Evolutionary conservation across 2,888 invertebrate genomes (phyloP), one percentile per base, ranked within the genome.

Genomic region (Heliconius charithonia): DNA sequence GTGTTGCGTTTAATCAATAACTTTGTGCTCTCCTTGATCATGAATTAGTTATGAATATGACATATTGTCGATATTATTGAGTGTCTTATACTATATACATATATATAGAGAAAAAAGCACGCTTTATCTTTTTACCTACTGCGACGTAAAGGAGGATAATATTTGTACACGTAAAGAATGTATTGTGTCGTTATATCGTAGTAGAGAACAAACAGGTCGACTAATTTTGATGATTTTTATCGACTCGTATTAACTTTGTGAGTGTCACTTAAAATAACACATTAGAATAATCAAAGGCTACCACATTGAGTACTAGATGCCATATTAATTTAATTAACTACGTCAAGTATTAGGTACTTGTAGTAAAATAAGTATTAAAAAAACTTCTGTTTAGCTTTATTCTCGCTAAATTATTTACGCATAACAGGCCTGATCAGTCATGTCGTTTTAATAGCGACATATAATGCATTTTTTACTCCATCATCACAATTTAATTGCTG

Each of bases 1-100:
- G 84, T 83, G 81, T 83, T 86, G 85, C 81, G 80, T 83, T 85
- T 83, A 83, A 86, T 87, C 85, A 87, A 86, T 84, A 83, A 81
- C 81, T 83, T 83, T 82, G 71, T 78, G 73, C 78, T 75, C 80
- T 75, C 80, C 80, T 77, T 78, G 76, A 77, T 79, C 70, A 41
- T 72, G 72, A 81, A 79, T 79, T 80, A 79, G 79, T 77, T 81
- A 81, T 77, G 66, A 63, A 75, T 78, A 75, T 76, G 78, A 75
- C 41, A 75, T 45, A 70, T 16, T 69, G 69, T 72, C 29, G 13
- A 72, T 56, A 56, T 72, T 29, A 71, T 71, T 56, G 32, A n/a
- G 32, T 16, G 51, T 7, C 22, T 51, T n/a, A 70, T 67, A 3
- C 29, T 12, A 69, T 69, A 25, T 6, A 41, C 4, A 6, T 32